Percentiles rank a stretch among this genome's conserved stretches.
Evolutionary conservation across 2,113 vertebrate genomes (phyloP).

Genomic region (Sterrhoptilus dennistouni): DNA sequence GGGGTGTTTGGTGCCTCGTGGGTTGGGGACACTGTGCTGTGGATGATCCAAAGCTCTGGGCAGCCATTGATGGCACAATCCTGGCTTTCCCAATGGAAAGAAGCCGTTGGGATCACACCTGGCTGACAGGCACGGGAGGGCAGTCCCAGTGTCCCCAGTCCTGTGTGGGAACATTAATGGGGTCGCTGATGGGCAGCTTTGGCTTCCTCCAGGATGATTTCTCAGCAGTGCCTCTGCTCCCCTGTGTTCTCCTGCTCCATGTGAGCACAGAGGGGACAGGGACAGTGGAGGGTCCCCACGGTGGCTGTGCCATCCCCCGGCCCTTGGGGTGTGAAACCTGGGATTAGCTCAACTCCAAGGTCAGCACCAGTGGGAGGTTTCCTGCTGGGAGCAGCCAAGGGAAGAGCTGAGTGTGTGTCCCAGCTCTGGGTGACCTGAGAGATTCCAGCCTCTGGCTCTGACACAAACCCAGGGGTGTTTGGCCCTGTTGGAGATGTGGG

Average conservation of each 20-base stretch:
- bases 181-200: not conserved
- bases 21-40: not conserved
- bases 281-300: fast-evolving
- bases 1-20: fast-evolving
- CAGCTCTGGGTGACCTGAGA: fast-evolving
- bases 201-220: not conserved
- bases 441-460: fast-evolving
- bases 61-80: fast-evolving
- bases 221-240: not conserved
- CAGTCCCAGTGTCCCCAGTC: not conserved
- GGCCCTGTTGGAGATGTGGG: fast-evolving
- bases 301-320: not conserved
- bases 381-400: not conserved
- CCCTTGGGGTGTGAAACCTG: fast-evolving
- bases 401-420: not conserved
- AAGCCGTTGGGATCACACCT: not conserved
- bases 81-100: fast-evolving
- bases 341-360: not conserved
- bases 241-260: fast-evolving
- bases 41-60: not conserved
- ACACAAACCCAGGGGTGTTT: fast-evolving
- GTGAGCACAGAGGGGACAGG: fast-evolving
- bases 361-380: not conserved
- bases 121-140: not conserved
- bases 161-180: not conserved